Conservation (phyloP, 2,888 invertebrate genomes). For the Volucella inanis region DNA sequence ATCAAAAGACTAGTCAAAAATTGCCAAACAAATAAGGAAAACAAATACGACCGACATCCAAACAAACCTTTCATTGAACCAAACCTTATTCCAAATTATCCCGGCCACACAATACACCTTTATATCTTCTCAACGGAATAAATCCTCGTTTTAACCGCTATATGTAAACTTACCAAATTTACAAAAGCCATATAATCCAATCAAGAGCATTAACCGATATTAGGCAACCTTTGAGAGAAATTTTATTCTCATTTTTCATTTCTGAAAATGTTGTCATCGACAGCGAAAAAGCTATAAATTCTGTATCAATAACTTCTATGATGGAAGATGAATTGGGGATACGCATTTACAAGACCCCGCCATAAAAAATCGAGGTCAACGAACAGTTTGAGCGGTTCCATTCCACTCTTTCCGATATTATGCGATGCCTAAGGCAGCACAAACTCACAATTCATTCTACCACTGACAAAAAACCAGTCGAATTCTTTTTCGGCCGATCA, state of each 20-base stretch:
- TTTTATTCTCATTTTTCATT: too few species aligned
- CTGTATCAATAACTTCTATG: constrained; percentile 18
- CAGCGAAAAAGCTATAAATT: constrained; percentile 21
- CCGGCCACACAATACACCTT: constrained; percentile 7
- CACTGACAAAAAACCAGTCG: too few species aligned
- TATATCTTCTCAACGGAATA: constrained; percentile 26
- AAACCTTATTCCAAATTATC: constrained; percentile 26
- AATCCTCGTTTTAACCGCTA: too few species aligned
- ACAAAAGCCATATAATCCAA: constrained; percentile 27
- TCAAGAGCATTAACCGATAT: constrained; percentile 12
- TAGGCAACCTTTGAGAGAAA: neutral
- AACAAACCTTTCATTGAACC: constrained; percentile 39
- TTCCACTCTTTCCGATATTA: constrained; percentile 1
- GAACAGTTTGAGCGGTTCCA: too few species aligned
- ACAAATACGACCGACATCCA: constrained; percentile 22
- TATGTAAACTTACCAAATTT: constrained; percentile 42
- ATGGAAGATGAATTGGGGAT: constrained; percentile 18
- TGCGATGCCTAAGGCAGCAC: constrained; percentile 19
- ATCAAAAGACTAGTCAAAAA: constrained; percentile 49
- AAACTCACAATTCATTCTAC: constrained; percentile 12
- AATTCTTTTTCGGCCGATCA: too few species aligned
- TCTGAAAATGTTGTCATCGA: neutral
- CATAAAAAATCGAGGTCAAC: neutral
- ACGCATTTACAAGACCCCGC: too few species aligned
- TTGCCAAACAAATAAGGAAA: constrained; percentile 37